phyloP scores from a whole-genome alignment of 2,888 invertebrate genomes.

The Allophyes oxyacanthae region DNA sequence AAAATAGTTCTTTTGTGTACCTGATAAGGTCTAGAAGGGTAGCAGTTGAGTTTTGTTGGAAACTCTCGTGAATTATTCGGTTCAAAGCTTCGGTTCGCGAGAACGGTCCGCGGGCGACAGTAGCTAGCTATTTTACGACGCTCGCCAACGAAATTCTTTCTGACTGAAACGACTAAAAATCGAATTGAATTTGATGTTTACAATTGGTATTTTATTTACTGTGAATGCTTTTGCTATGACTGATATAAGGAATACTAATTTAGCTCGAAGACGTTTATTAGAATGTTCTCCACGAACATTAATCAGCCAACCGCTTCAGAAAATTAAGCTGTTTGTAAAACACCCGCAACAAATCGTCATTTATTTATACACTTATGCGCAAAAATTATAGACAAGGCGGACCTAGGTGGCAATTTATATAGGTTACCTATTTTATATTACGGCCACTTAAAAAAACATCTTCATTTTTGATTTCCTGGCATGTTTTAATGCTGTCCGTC shows the following conservation, averaged over 20 bases:
- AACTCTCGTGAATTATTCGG: slow-evolving; percentile 75
- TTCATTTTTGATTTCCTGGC: too few species aligned
- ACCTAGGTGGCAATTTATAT: too few species aligned
- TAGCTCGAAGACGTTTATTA: slow-evolving; percentile 8
- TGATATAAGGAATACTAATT: slow-evolving; percentile 35
- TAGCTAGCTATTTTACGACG: slow-evolving; percentile 73
- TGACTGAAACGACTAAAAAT: slow-evolving; percentile 67
- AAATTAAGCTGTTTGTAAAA: too few species aligned
- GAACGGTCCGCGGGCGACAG: slow-evolving; percentile 65
- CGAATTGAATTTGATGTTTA: slow-evolving; percentile 72
- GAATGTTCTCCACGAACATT: too few species aligned
- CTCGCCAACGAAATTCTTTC: slow-evolving; percentile 68
- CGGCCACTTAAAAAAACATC: too few species aligned
- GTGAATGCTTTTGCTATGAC: slow-evolving; percentile 47
- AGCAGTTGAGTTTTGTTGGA: slow-evolving; percentile 56
- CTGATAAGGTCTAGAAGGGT: slow-evolving; percentile 46
- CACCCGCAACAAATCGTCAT: too few species aligned
- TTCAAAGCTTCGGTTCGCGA: slow-evolving; percentile 67
- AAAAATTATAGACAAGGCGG: too few species aligned
- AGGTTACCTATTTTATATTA: too few species aligned
- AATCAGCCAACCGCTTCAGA: too few species aligned
- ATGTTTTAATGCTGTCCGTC: too few species aligned
- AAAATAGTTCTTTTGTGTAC: slow-evolving; percentile 45
- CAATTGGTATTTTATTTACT: slow-evolving; percentile 64
- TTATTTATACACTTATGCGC: too few species aligned